Evolutionary conservation across 92 coral and sea anemone species (phyloP).

Genomic region (Muricea muricata): DNA sequence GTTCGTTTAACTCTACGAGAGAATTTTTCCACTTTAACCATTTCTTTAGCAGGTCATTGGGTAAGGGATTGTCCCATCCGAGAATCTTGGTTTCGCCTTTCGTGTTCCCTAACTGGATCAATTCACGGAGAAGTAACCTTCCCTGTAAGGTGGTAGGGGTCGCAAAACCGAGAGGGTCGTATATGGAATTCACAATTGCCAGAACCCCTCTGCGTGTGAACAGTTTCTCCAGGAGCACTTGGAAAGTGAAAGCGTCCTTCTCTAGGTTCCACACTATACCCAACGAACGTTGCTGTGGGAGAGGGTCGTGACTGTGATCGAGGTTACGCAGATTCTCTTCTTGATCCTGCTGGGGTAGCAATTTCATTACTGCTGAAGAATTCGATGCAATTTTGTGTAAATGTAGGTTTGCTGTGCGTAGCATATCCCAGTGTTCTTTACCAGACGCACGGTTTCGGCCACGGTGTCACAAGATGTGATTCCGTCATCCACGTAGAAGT

Average conservation of each 20-base stretch:
- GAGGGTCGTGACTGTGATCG: constrained; percentile 38
- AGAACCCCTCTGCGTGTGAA: constrained; percentile 59
- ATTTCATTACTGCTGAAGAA: constrained; percentile 20
- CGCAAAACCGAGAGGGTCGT: constrained; percentile 58
- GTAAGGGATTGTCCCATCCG: constrained; percentile 62
- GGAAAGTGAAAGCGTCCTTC: constrained; percentile 41
- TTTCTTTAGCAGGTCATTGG: constrained; percentile 20
- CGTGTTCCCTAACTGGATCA: constrained; percentile 30
- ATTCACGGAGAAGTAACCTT: constrained; percentile 41
- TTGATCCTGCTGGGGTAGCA: not conserved
- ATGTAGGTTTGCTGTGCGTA: constrained; percentile 45
- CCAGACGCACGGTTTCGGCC: no score
- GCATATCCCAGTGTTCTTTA: constrained; percentile 21
- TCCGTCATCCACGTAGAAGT: constrained; percentile 49
- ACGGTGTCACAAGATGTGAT: constrained; percentile 48
- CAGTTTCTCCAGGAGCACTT: constrained; percentile 50
- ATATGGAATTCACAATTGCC: constrained; percentile 49
- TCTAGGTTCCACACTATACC: constrained; percentile 46
- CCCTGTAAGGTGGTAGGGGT: constrained; percentile 43
- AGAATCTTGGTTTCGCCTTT: constrained; percentile 10
- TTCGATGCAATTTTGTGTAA: not conserved
- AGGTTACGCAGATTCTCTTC: constrained; percentile 43
- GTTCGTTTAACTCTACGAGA: constrained; percentile 28
- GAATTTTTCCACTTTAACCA: constrained; percentile 50
- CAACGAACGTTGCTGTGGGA: constrained; percentile 44